Percentiles rank a stretch among this genome's conserved stretches.
phyloP scores from a whole-genome alignment of 2,797 vertebrate species.

The Graptemys geographica region DNA sequence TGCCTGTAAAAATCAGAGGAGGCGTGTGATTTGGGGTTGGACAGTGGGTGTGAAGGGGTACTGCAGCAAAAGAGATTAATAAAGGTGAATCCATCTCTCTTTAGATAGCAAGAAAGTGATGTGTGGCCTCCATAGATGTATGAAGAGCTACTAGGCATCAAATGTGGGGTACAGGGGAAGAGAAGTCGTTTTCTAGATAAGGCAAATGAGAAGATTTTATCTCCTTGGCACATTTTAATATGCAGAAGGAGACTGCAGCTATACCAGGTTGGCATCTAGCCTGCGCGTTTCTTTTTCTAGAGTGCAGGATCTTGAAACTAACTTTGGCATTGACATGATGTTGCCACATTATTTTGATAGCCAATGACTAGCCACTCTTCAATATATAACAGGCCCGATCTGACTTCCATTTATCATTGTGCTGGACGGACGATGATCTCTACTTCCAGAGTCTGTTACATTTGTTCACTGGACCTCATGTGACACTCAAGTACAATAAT shows the following conservation, averaged over 20 bases:
- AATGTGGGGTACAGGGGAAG: neutral
- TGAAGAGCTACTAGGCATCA: neutral
- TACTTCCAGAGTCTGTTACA: too few species aligned
- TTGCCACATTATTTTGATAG: neutral
- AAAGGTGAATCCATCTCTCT: conserved; percentile 7
- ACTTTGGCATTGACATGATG: neutral
- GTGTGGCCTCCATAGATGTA: neutral
- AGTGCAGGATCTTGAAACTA: neutral
- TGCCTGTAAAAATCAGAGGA: conserved; percentile 56
- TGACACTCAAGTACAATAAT: neutral
- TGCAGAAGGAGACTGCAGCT: conserved; percentile 50
- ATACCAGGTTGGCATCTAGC: conserved; percentile 10
- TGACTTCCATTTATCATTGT: neutral
- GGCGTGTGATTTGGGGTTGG: neutral
- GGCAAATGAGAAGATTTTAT: conserved; percentile 49
- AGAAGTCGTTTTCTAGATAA: conserved; percentile 39
- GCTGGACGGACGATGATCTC: neutral
- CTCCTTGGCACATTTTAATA: conserved; percentile 39
- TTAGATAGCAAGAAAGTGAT: neutral
- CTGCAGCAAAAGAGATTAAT: neutral
- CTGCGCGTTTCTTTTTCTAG: conserved; percentile 40
- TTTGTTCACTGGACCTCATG: neutral
- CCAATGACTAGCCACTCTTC: neutral
- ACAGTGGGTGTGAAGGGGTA: neutral
- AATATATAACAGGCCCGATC: rapidly evolving